These are phyloP conservation scores for Etheostoma nigrum DNA, from an alignment of 2,797 vertebrate species.

Conservation along the genomic window DNA sequence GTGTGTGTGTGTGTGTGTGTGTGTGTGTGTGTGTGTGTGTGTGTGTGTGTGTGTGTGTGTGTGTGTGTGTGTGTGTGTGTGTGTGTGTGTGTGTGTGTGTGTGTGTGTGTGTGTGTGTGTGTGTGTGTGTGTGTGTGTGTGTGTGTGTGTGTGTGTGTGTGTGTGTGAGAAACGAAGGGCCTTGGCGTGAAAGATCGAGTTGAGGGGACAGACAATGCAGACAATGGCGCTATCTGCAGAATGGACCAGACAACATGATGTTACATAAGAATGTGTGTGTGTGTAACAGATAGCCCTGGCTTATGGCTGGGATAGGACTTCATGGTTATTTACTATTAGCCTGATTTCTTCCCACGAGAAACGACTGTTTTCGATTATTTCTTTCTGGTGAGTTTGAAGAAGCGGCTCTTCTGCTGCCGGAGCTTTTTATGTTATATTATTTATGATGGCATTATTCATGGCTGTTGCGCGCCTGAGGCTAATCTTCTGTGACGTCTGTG, in stretches of 20 bases:
- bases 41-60: background rate
- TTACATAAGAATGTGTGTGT: slow-evolving; percentile 54
- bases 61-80: slow-evolving; percentile 6
- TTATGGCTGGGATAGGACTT: too few relatives aligned
- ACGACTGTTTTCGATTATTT: background rate
- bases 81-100: too few relatives aligned
- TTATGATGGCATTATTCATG: slow-evolving; percentile 60
- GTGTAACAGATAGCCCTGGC: too few relatives aligned
- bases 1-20: slow-evolving; percentile 3
- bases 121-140: slow-evolving; percentile 9
- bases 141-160: slow-evolving; percentile 9
- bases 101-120: too few relatives aligned
- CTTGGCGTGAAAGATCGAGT: background rate
- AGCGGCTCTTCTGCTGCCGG: slow-evolving; percentile 32
- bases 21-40: slow-evolving; percentile 13
- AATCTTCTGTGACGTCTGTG: slow-evolving; percentile 46
- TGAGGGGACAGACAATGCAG: slow-evolving; percentile 44
- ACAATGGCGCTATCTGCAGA: slow-evolving; percentile 56
- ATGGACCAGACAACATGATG: slow-evolving; percentile 45
- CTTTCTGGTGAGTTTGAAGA: background rate
- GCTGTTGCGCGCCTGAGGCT: slow-evolving; percentile 46
- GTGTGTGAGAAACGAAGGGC: slow-evolving; percentile 10
- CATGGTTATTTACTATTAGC: slow-evolving; percentile 30
- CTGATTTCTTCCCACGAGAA: slow-evolving; percentile 17
- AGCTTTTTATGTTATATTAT: slow-evolving; percentile 63